phyloP scores from a whole-genome alignment of 2,888 invertebrate genomes.

The Trisateles emortualis region DNA sequence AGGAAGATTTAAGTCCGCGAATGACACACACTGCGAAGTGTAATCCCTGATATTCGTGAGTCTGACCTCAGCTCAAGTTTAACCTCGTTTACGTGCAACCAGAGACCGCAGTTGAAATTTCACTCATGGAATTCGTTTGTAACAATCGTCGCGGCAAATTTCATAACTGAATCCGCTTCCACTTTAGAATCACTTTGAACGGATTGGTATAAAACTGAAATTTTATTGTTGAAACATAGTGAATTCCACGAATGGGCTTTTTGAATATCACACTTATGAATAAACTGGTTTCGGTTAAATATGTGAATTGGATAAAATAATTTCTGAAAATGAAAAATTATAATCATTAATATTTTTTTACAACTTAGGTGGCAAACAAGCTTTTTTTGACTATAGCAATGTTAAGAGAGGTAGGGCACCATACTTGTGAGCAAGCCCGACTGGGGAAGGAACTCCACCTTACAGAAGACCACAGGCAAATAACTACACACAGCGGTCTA shows the following conservation, averaged over 20 bases:
- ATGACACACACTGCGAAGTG: too few species aligned
- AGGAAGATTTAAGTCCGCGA: too few species aligned
- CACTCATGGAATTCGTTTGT: slow-evolving; percentile 36
- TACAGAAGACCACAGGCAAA: too few species aligned
- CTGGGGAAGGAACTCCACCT: too few species aligned
- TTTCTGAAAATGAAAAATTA: too few species aligned
- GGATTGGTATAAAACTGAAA: slow-evolving; percentile 18
- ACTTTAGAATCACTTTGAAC: slow-evolving; percentile 20
- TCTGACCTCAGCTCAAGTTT: too few species aligned
- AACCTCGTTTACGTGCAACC: not conserved
- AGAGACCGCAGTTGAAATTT: slow-evolving; percentile 15
- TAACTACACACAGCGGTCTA: too few species aligned
- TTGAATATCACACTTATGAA: not conserved
- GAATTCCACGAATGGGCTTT: not conserved
- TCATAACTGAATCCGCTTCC: slow-evolving; percentile 37
- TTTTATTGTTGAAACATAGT: slow-evolving; percentile 11
- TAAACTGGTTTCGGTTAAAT: not conserved
- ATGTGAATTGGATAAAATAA: not conserved
- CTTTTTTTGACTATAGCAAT: too few species aligned
- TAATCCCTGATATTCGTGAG: too few species aligned
- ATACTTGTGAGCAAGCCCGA: too few species aligned
- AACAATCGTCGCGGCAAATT: slow-evolving; percentile 28
- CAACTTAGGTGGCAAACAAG: not conserved
- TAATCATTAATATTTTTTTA: too few species aligned
- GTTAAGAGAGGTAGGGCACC: too few species aligned